A percentile compares a stretch with the other conserved stretches of the same genome.
Evolutionary conservation across 2,113 vertebrate species (phyloP).

Genomic region (Elephas maximus): DNA sequence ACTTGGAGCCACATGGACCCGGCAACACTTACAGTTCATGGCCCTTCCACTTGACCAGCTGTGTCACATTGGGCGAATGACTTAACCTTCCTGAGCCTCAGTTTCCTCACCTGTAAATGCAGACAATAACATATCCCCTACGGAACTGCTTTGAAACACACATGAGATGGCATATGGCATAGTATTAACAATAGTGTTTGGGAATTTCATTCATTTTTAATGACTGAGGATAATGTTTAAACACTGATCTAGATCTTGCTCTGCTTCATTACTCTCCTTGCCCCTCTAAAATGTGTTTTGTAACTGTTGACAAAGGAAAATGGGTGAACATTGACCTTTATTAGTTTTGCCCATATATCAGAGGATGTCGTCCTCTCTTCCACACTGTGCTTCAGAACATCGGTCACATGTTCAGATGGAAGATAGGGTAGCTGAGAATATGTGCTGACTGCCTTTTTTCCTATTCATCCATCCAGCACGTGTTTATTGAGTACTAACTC

Average conservation of each 20-base stretch:
- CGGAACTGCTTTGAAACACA: no score
- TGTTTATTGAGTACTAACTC: neutral
- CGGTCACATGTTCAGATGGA: fast-evolving
- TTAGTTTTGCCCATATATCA: neutral
- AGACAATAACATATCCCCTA: fast-evolving
- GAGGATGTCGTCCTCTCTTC: neutral
- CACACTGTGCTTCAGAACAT: neutral
- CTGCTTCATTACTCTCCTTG: neutral
- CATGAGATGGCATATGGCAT: fast-evolving
- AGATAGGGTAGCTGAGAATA: neutral
- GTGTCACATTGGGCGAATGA: neutral
- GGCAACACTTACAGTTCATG: neutral
- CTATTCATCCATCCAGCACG: neutral
- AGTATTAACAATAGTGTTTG: no score
- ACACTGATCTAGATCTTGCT: neutral
- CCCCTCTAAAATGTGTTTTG: neutral
- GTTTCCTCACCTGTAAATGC: neutral
- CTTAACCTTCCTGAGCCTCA: neutral
- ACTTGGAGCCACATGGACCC: neutral
- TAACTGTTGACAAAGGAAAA: neutral
- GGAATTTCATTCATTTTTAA: neutral
- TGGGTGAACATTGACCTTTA: no score
- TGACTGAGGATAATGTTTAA: neutral
- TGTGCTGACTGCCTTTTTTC: neutral
- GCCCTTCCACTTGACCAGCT: neutral